Evolutionary conservation across 2,888 invertebrate species (phyloP).

Genomic region (Eucera pruinosa): DNA sequence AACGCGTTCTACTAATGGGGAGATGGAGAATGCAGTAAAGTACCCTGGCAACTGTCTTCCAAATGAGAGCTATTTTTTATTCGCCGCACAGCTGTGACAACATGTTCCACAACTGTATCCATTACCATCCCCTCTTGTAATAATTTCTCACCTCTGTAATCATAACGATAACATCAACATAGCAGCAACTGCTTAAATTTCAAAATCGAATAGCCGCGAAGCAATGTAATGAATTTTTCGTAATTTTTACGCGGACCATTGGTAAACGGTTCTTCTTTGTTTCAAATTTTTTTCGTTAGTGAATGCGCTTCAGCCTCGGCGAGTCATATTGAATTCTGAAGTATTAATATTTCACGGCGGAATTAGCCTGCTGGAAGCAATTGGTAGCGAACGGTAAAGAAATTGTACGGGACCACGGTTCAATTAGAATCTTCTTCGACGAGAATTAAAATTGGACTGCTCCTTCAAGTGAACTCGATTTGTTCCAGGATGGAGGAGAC

Average conservation of each 20-base stretch:
- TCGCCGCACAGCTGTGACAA: slow-evolving; percentile 32
- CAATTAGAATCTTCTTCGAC: slow-evolving; percentile 63
- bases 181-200: not conserved
- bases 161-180: slow-evolving; percentile 14
- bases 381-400: slow-evolving; percentile 24
- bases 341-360: slow-evolving; percentile 41
- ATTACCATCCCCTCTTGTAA: slow-evolving; percentile 9
- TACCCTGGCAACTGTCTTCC: slow-evolving; percentile 36
- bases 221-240: not conserved
- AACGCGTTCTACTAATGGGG: slow-evolving; percentile 7
- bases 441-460: slow-evolving; percentile 65
- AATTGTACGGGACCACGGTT: slow-evolving; percentile 9
- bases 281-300: slow-evolving; percentile 1
- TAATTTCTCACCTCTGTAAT: slow-evolving; percentile 20
- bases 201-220: not conserved
- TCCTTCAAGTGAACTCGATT: slow-evolving; percentile 60
- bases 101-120: slow-evolving; percentile 23
- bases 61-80: slow-evolving; percentile 27
- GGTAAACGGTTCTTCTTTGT: too few species aligned
- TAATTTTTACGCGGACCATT: too few species aligned
- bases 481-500: slow-evolving; percentile 91
- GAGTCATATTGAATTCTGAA: slow-evolving; percentile 1
- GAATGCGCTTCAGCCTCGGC: not conserved
- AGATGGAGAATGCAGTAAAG: not conserved
- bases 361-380: slow-evolving; percentile 21